Percentiles rank a stretch among this genome's conserved stretches.
Conservation (phyloP, 2,113 vertebrate species). For the Alces alces region DNA sequence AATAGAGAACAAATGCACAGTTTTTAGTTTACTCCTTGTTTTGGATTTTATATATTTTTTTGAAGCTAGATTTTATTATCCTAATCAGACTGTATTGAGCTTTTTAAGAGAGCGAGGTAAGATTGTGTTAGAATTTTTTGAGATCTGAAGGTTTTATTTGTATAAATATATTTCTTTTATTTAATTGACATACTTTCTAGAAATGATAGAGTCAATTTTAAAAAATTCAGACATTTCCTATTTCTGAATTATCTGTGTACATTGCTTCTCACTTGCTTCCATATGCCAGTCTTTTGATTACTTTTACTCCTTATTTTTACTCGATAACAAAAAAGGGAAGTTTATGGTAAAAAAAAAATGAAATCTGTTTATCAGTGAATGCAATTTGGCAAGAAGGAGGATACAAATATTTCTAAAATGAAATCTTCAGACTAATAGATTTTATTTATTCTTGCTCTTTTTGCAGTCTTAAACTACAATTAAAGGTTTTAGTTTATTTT, state of each 20-base stretch:
- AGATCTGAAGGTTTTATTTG: conserved; percentile 13
- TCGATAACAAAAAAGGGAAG: conserved; percentile 58
- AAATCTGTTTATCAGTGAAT: conserved; percentile 67
- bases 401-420: conserved; percentile 64
- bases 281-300: conserved; percentile 68
- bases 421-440: conserved; percentile 60
- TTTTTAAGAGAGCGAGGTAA: conserved; percentile 44
- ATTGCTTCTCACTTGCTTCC: conserved; percentile 56
- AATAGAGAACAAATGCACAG: conserved; percentile 67
- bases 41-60: conserved; percentile 48
- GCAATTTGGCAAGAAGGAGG: conserved; percentile 60
- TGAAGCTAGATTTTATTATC: conserved; percentile 44
- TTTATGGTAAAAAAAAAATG: conserved; percentile 54
- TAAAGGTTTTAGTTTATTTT: conserved; percentile 45
- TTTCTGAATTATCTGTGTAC: conserved; percentile 56
- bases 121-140: conserved; percentile 38
- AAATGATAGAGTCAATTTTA: conserved; percentile 41
- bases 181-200: conserved; percentile 51
- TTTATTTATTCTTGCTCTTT: conserved; percentile 65
- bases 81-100: neutral
- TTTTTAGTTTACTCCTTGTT: conserved; percentile 62
- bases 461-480: conserved; percentile 44
- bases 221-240: conserved; percentile 45
- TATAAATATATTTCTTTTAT: conserved; percentile 46
- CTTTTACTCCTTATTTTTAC: conserved; percentile 62